A percentile compares a stretch with the other conserved stretches of the same genome.
phyloP scores from a whole-genome alignment of 2,888 invertebrate species.

The Apotomis turbidana region DNA sequence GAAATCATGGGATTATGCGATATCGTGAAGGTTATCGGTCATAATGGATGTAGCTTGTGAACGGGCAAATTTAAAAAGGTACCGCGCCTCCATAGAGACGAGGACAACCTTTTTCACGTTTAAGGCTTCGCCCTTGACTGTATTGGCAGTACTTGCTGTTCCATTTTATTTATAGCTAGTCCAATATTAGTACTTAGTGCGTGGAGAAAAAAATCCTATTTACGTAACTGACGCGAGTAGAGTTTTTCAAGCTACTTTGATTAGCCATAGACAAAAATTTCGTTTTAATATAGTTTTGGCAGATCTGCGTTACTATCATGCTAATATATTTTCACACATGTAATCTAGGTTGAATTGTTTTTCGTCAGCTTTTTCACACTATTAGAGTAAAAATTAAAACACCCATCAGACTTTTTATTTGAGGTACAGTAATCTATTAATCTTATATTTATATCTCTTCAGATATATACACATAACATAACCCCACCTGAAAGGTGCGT shows the following conservation, averaged over 20 bases:
- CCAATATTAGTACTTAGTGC: slow-evolving; percentile 12
- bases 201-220: slow-evolving; percentile 19
- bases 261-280: background rate
- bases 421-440: too few species aligned
- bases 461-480: too few species aligned
- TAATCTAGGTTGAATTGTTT: too few species aligned
- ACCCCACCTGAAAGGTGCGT: too few species aligned
- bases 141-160: background rate
- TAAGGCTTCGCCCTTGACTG: slow-evolving; percentile 21
- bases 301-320: background rate
- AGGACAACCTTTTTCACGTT: slow-evolving; percentile 16
- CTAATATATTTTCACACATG: too few species aligned
- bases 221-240: background rate
- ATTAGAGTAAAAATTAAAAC: too few species aligned
- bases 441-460: too few species aligned
- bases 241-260: background rate
- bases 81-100: slow-evolving; percentile 5
- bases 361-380: too few species aligned
- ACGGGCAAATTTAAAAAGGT: slow-evolving; percentile 15
- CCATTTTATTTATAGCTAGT: slow-evolving; percentile 24
- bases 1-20: background rate
- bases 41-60: background rate
- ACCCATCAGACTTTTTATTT: too few species aligned
- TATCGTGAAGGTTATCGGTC: background rate
- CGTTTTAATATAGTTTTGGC: background rate